phyloP scores from a whole-genome alignment of 2,797 vertebrate genomes.

The Malurus splendens region DNA sequence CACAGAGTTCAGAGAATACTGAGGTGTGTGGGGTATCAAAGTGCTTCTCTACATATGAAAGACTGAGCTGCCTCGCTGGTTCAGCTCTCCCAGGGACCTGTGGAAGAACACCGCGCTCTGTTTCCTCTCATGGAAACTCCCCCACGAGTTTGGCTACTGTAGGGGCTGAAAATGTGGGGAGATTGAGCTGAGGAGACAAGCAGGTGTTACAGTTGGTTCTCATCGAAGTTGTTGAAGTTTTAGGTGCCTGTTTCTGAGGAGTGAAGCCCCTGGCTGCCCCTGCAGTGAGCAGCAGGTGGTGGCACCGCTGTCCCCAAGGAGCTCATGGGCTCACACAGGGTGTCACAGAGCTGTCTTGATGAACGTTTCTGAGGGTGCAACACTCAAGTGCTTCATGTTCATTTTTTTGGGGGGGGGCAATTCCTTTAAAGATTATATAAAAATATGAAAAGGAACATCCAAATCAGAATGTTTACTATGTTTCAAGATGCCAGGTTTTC shows the following conservation, averaged over 20 bases:
- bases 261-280: background rate
- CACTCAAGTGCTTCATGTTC: background rate
- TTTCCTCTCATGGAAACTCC: background rate
- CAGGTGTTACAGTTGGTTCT: background rate
- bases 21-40: background rate
- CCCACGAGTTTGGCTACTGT: background rate
- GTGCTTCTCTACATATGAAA: background rate
- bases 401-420: background rate
- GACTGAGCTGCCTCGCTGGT: background rate
- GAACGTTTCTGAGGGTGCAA: background rate
- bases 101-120: background rate
- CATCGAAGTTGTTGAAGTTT: background rate
- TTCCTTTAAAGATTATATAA: background rate
- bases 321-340: background rate
- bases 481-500: background rate
- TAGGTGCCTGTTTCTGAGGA: background rate
- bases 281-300: background rate
- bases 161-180: background rate
- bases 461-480: background rate
- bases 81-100: background rate
- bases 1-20: background rate
- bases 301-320: background rate
- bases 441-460: background rate
- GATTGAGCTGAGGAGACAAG: background rate
- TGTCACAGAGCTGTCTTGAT: background rate